These are phyloP conservation scores for Palaemon carinicauda DNA, from an alignment of 1,140 invertebrate genomes.

Conservation along the genomic window DNA sequence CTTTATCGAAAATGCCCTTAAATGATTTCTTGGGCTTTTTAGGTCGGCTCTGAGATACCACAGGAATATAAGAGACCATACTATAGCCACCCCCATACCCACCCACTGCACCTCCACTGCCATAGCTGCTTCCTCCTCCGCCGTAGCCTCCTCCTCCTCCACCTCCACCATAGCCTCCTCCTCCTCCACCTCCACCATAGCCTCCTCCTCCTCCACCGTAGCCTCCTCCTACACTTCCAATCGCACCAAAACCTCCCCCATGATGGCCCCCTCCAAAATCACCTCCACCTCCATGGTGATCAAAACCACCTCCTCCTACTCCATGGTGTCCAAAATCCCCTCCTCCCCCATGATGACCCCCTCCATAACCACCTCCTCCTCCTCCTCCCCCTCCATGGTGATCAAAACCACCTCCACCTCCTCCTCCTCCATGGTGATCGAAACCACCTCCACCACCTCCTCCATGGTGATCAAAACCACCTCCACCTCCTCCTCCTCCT, in stretches of 20 bases:
- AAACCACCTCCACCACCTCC: conserved; percentile 23
- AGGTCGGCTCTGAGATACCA: too few species aligned
- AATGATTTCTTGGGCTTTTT: too few species aligned
- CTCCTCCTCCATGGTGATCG: conserved; percentile 14
- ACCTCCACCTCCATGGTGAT: conserved; percentile 20
- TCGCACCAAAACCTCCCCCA: too few species aligned
- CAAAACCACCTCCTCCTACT: conserved; percentile 14
- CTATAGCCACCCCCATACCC: not conserved
- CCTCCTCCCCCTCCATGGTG: conserved; percentile 22
- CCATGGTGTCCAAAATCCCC: not conserved
- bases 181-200: not conserved
- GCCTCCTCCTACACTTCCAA: conserved; percentile 19
- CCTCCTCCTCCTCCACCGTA: conserved; percentile 29
- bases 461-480: not conserved
- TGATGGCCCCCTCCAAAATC: conserved; percentile 15
- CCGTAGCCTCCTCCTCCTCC: conserved; percentile 23
- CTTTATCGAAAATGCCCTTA: too few species aligned
- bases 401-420: conserved; percentile 15
- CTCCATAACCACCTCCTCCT: conserved; percentile 26
- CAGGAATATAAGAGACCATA: too few species aligned
- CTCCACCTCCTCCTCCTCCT: conserved; percentile 9
- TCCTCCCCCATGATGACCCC: not conserved
- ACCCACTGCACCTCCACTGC: not conserved
- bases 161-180: conserved; percentile 6
- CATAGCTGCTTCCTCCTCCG: conserved; percentile 21